These are phyloP conservation scores for Leptogaster cylindrica DNA, from an alignment of 2,888 invertebrate species.

Conservation along the genomic window DNA sequence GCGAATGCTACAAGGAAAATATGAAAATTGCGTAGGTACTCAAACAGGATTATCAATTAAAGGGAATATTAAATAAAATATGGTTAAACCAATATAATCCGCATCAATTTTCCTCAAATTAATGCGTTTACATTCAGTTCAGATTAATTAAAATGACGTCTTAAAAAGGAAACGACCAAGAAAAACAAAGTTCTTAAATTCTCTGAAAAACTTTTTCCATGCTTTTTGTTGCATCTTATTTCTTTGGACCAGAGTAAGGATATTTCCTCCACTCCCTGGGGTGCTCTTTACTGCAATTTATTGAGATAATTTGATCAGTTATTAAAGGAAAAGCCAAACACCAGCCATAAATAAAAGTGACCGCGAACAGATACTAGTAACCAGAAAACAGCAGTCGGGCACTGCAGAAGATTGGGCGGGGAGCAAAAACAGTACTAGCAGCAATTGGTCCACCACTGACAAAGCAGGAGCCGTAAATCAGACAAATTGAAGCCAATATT, in stretches of 20 bases:
- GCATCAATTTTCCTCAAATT: too few species aligned
- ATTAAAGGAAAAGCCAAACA: conserved; percentile 43
- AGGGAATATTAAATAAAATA: background rate
- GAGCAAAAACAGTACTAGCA: background rate
- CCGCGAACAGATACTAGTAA: conserved; percentile 40
- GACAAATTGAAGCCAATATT: conserved; percentile 46
- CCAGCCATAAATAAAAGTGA: conserved; percentile 43
- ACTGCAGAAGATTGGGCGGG: background rate
- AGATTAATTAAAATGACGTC: background rate
- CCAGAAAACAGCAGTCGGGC: conserved; percentile 4
- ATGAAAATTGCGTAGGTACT: background rate
- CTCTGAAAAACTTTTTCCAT: background rate
- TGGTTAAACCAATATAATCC: too few species aligned
- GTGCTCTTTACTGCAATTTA: conserved; percentile 43
- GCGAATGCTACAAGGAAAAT: too few species aligned
- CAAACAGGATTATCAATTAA: background rate
- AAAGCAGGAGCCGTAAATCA: conserved; percentile 44
- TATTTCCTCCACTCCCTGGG: conserved; percentile 1
- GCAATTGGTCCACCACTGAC: conserved; percentile 37
- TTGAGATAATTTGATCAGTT: conserved; percentile 45
- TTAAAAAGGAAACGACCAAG: background rate
- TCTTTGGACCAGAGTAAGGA: background rate
- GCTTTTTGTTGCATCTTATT: background rate
- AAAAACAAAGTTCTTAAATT: background rate
- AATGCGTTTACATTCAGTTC: background rate